phyloP scores from a whole-genome alignment of 2,113 vertebrate genomes.

The Myocastor coypus region DNA sequence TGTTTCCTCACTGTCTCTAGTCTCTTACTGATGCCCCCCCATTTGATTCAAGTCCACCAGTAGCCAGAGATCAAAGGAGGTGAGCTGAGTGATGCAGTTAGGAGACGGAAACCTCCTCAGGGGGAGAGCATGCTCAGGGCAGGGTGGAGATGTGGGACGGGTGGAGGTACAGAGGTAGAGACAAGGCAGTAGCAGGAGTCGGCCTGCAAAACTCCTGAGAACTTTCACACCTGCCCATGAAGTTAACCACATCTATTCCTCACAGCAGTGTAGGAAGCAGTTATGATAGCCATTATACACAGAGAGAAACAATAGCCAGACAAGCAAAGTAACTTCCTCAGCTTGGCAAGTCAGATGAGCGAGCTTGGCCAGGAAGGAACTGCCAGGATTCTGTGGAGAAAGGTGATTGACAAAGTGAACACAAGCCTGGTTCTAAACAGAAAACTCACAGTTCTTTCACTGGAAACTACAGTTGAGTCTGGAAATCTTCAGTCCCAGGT shows the following conservation, averaged over 20 bases:
- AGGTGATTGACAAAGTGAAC: background rate
- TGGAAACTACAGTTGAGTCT: background rate
- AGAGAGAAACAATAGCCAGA: background rate
- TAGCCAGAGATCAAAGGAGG: background rate
- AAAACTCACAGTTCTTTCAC: background rate
- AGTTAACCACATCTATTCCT: background rate
- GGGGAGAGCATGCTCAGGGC: background rate
- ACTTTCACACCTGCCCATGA: background rate
- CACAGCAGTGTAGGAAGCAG: background rate
- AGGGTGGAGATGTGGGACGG: background rate
- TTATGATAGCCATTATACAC: background rate
- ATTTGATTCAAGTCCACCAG: background rate
- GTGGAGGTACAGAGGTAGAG: background rate
- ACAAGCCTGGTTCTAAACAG: background rate
- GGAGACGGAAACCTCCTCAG: background rate
- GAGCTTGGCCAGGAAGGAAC: background rate
- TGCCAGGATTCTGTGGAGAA: background rate
- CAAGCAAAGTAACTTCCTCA: background rate
- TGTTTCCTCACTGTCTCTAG: background rate
- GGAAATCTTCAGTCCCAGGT: slow-evolving; percentile 7
- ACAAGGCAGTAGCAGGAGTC: background rate
- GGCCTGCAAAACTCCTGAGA: background rate
- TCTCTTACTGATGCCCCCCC: background rate
- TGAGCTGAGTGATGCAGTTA: background rate
- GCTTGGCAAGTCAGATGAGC: background rate